These are phyloP conservation scores for Florisuga fusca DNA, from an alignment of 2,797 vertebrate genomes.

Conservation along the genomic window DNA sequence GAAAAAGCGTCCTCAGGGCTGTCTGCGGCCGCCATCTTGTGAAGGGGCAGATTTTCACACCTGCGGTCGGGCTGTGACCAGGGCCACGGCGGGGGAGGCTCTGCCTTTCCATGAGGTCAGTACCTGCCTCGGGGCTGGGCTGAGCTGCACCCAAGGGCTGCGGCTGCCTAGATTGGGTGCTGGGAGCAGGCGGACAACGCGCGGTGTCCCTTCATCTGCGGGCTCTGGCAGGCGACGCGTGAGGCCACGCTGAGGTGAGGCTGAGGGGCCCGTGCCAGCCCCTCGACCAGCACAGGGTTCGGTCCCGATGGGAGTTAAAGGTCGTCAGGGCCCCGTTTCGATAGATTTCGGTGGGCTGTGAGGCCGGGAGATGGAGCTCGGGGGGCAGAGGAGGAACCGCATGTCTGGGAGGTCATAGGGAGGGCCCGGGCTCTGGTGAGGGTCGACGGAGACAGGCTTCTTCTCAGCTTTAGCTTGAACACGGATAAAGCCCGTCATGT, in stretches of 20 bases:
- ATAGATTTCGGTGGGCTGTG: rapidly evolving
- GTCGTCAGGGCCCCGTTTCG: rapidly evolving
- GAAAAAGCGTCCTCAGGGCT: not conserved
- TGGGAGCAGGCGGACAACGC: not conserved
- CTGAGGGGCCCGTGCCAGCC: too few species aligned
- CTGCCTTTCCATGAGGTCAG: rapidly evolving
- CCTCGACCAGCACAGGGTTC: rapidly evolving
- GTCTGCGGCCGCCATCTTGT: not conserved
- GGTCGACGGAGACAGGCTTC: rapidly evolving
- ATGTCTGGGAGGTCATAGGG: rapidly evolving
- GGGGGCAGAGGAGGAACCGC: too few species aligned
- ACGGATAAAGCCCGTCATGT: rapidly evolving
- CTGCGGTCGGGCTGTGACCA: rapidly evolving
- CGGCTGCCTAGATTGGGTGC: too few species aligned
- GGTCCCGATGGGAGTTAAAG: rapidly evolving
- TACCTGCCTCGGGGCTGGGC: too few species aligned
- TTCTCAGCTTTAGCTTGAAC: rapidly evolving
- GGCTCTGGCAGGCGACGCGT: too few species aligned
- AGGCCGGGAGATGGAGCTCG: rapidly evolving
- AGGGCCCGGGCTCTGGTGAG: not conserved
- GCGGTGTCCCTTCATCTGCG: not conserved
- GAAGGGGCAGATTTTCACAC: conserved; percentile 29
- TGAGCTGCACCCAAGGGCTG: not conserved
- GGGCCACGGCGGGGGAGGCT: rapidly evolving
- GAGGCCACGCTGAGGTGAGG: not conserved